A percentile compares a stretch with the other conserved stretches of the same genome.
Conservation (phyloP, 2,113 vertebrate genomes). For the Bagarius yarrelli region DNA sequence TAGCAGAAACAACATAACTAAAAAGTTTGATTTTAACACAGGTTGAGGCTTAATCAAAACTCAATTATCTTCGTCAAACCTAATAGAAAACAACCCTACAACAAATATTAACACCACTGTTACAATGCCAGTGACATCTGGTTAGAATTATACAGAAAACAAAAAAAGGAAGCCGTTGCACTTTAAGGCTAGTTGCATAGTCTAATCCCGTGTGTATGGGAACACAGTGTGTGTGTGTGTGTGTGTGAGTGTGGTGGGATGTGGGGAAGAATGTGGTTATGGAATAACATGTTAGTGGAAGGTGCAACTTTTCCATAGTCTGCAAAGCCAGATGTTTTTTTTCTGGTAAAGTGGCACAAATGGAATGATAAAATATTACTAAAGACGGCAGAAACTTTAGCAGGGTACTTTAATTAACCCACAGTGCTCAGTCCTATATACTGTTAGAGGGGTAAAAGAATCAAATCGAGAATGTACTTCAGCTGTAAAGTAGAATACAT, state of each 20-base stretch:
- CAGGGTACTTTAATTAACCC: neutral
- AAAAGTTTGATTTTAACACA: neutral
- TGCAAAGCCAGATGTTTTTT: neutral
- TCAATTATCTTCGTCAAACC: neutral
- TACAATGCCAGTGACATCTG: slow-evolving; percentile 35
- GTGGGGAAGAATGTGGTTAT: slow-evolving; percentile 20
- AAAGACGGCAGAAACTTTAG: neutral
- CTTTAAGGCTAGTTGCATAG: neutral
- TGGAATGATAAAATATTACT: slow-evolving; percentile 8
- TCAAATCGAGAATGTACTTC: neutral
- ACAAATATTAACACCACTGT: slow-evolving; percentile 1
- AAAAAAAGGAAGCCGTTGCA: neutral
- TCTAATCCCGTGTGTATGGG: neutral
- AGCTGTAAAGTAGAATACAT: neutral
- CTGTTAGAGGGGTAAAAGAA: neutral
- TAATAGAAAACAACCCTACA: neutral
- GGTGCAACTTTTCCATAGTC: slow-evolving; percentile 19
- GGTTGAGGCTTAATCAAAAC: neutral
- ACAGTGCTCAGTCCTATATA: neutral
- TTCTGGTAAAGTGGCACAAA: slow-evolving; percentile 4
- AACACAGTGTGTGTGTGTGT: neutral
- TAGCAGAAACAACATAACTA: slow-evolving; percentile 42
- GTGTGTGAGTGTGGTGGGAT: slow-evolving; percentile 2
- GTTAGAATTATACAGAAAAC: slow-evolving; percentile 28
- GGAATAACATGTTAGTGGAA: slow-evolving; percentile 19